A percentile compares a stretch with the other conserved stretches of the same genome.
These are phyloP conservation scores for Chrysomela aeneicollis DNA, from an alignment of 2,888 invertebrate species.

Conservation along the genomic window DNA sequence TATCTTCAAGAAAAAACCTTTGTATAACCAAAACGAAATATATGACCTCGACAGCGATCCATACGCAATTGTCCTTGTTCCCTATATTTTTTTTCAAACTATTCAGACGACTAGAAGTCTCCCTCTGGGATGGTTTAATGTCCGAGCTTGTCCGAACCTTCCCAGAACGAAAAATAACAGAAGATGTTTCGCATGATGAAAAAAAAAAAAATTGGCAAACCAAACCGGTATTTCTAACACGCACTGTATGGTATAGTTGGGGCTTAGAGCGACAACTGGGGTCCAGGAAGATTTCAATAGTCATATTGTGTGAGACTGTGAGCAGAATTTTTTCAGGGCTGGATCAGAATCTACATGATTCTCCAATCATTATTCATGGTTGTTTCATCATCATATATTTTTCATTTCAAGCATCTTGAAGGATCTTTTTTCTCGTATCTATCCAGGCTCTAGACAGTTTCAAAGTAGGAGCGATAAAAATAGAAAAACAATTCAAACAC, in stretches of 20 bases:
- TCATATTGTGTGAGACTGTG: conserved; percentile 39
- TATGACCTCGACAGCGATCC: no score
- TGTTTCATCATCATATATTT: no score
- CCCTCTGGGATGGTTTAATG: background rate
- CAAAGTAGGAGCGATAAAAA: no score
- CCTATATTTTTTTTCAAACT: no score
- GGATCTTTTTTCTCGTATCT: no score
- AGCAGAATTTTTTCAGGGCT: conserved; percentile 22
- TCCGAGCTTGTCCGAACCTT: background rate
- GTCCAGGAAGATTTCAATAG: conserved; percentile 44
- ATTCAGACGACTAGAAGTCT: background rate
- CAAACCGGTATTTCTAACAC: conserved; percentile 40
- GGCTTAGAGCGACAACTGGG: conserved; percentile 9
- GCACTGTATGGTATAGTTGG: conserved; percentile 16
- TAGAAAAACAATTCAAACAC: no score
- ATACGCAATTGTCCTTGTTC: no score
- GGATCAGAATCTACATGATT: conserved; percentile 20
- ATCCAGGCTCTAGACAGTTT: no score
- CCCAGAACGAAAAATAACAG: conserved; percentile 10
- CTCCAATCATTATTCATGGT: no score
- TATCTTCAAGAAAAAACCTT: no score
- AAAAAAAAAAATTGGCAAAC: conserved; percentile 45
- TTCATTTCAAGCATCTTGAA: no score
- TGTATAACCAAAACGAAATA: no score
- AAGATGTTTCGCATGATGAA: conserved; percentile 38